Evolutionary conservation across 2,888 invertebrate genomes (phyloP), one percentile per base, ranked within the genome.

Genomic region (Altica lythri): DNA sequence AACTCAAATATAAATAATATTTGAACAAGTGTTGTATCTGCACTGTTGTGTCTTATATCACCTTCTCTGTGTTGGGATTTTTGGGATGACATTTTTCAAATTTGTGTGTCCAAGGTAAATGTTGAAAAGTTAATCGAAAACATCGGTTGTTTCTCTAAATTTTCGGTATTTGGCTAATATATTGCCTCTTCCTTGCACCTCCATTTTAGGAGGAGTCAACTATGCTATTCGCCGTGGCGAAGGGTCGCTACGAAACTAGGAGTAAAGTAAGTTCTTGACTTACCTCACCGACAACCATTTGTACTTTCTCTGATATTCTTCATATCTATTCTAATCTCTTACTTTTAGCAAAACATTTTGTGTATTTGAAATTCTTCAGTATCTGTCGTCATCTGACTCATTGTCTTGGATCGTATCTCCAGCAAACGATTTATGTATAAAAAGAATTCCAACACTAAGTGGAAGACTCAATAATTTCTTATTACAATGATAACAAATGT

Each of bases 161-260:
- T 62, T 64, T 68, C 68, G 70, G 71, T 68, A 70, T 72, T 70
- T 74, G 74, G 74, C 77, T 78, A 78, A 78, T 78, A 70, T 77
- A 74, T 77, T 77, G 75, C 77, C 76, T 78, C 77, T 76, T 76
- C 73, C 75, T 72, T 72, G 72, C 68, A 71, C 72, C 71, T 72
- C 74, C 71, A 71, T 61, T 65, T 74, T 78, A 79, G 78, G 79
- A 80, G 79, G 79, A 81, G 78, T 76, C 82, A 86, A 83, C 86
- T 86, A 83, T 88, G 89, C 86, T 89, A 89, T 84, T 90, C 89
- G 77, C 92, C 92, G 82, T 93, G 92, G 92, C 89, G 91, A 76
- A 88, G 92, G 80, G 92, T 92, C 79, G 92, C 92, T 79, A 91
- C 90, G 81, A 92, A 92, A 81, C 89, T 92, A 77, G 92, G 92